A percentile compares a stretch with the other conserved stretches of the same genome.
phyloP scores from a whole-genome alignment of 2,113 vertebrate species.

The Ctenomys sociabilis region DNA sequence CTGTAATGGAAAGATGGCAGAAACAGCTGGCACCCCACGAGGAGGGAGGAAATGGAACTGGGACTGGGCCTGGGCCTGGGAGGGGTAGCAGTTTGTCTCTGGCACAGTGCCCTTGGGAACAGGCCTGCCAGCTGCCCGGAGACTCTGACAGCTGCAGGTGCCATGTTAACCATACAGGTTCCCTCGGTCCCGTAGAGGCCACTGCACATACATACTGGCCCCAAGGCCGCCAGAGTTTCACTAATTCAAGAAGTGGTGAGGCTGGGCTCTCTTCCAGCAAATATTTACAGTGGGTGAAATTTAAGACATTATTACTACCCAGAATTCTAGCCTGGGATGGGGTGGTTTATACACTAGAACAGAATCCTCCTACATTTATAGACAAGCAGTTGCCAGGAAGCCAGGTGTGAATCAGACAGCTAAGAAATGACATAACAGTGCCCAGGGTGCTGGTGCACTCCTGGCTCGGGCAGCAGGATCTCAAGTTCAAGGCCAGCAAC shows the following conservation, averaged over 20 bases:
- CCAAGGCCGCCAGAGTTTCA: neutral
- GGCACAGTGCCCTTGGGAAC: neutral
- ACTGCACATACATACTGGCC: neutral
- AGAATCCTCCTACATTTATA: neutral
- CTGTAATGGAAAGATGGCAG: neutral
- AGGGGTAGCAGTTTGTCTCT: neutral
- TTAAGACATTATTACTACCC: neutral
- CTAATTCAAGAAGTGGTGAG: neutral
- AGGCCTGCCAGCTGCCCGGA: neutral
- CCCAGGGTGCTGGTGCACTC: neutral
- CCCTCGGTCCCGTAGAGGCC: neutral
- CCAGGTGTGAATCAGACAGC: neutral
- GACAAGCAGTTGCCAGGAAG: neutral
- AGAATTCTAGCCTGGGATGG: neutral
- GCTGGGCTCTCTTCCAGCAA: neutral
- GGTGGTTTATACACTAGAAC: neutral
- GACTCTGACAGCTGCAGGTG: neutral
- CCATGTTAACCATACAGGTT: fast-evolving
- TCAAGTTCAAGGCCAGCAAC: neutral
- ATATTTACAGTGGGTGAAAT: neutral
- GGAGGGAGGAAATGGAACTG: too few species aligned
- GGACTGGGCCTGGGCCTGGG: neutral
- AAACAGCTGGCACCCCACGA: neutral
- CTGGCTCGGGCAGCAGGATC: neutral
- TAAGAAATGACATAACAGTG: neutral